Evolutionary conservation across 2,888 invertebrate genomes (phyloP).

Genomic region (Drosophila pseudotalamancana): DNA sequence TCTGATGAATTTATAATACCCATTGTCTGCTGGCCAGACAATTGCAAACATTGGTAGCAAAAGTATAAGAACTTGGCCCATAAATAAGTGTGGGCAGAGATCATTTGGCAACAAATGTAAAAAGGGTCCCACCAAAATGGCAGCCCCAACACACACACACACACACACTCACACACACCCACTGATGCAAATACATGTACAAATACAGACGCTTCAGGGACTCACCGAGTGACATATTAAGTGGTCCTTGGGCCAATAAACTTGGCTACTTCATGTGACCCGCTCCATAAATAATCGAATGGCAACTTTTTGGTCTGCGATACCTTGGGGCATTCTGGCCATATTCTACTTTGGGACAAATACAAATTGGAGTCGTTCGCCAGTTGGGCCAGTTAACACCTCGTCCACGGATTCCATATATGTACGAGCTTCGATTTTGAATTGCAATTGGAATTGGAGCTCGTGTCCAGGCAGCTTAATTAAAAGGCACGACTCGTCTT

Average conservation of each 20-base stretch:
- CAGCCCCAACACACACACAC: conserved; percentile 18
- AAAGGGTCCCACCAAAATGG: conserved; percentile 51
- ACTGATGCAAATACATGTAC: not conserved
- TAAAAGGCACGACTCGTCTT: conserved; percentile 56
- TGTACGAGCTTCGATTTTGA: conserved; percentile 8
- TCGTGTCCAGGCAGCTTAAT: conserved; percentile 53
- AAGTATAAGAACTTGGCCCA: conserved; percentile 57
- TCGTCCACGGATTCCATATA: conserved; percentile 24
- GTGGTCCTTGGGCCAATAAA: conserved; percentile 69
- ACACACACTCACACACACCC: not conserved
- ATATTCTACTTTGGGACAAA: conserved; percentile 40
- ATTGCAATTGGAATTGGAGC: conserved; percentile 18
- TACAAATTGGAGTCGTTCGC: conserved; percentile 55
- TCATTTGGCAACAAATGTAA: conserved; percentile 41
- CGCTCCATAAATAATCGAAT: conserved; percentile 57
- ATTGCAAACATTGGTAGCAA: conserved; percentile 65
- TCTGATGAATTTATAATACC: conserved; percentile 79
- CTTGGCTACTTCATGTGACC: conserved; percentile 64
- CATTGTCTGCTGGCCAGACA: conserved; percentile 74
- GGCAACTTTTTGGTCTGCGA: conserved; percentile 19
- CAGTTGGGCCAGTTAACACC: conserved; percentile 68
- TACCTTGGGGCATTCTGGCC: conserved; percentile 29
- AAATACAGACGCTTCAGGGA: conserved; percentile 14
- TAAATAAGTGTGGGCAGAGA: conserved; percentile 51
- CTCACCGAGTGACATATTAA: conserved; percentile 70